phyloP scores from a whole-genome alignment of 2,888 invertebrate species.

The Diploptera punctata region DNA sequence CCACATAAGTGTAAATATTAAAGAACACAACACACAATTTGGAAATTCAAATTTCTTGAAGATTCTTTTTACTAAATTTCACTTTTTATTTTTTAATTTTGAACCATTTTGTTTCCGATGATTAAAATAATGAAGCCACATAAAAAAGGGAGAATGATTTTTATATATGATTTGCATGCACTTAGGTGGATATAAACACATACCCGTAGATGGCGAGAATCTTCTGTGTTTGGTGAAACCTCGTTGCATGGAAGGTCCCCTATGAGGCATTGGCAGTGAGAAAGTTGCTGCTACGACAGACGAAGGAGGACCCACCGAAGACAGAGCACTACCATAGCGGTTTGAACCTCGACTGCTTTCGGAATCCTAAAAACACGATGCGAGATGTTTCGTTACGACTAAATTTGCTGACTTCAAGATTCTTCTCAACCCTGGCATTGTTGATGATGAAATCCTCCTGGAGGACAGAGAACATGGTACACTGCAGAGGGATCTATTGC shows the following conservation, averaged over 20 bases:
- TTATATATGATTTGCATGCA: too few species aligned
- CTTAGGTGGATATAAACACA: not conserved
- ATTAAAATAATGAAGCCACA: too few species aligned
- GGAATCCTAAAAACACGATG: constrained; percentile 44
- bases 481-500: constrained; percentile 17
- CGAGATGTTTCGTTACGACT: constrained; percentile 14
- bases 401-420: not conserved
- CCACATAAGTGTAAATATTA: too few species aligned
- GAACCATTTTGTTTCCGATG: too few species aligned
- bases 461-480: constrained; percentile 21
- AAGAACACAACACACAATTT: too few species aligned
- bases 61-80: too few species aligned
- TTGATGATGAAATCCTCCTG: constrained; percentile 12
- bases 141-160: too few species aligned
- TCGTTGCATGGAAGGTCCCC: constrained; percentile 15
- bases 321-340: constrained; percentile 27
- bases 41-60: too few species aligned
- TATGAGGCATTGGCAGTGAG: constrained; percentile 24
- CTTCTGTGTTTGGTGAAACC: constrained; percentile 25
- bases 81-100: too few species aligned
- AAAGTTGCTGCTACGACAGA: not conserved
- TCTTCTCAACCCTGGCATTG: constrained; percentile 14
- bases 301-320: constrained; percentile 3
- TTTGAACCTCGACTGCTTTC: constrained; percentile 45
- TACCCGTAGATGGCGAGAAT: constrained; percentile 25